A percentile compares a stretch with the other conserved stretches of the same genome.
phyloP scores from a whole-genome alignment of 2,797 vertebrate genomes.

The Eurystomus glaucurus region DNA sequence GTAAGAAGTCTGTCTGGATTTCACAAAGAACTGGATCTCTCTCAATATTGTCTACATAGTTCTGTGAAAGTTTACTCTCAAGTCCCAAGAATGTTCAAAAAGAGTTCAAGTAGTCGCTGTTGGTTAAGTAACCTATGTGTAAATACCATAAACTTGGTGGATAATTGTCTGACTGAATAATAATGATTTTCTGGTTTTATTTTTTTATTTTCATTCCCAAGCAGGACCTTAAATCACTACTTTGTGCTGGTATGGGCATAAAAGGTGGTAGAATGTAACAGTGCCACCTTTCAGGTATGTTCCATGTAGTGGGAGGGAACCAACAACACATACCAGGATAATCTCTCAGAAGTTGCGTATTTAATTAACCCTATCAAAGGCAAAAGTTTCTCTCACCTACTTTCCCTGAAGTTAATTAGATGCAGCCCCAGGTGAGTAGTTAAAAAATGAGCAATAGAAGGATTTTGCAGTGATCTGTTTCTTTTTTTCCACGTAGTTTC shows the following conservation, averaged over 20 bases:
- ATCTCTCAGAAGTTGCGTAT: not conserved
- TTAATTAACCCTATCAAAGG: not conserved
- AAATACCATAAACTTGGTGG: not conserved
- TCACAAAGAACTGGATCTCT: not conserved
- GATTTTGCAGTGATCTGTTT: not conserved
- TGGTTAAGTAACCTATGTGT: not conserved
- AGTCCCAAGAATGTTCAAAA: not conserved
- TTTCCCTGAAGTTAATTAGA: not conserved
- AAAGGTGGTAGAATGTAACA: not conserved
- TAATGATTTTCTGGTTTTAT: not conserved
- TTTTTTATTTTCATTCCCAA: not conserved
- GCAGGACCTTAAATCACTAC: not conserved
- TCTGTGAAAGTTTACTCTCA: not conserved
- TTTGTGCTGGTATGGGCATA: not conserved
- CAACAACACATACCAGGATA: not conserved
- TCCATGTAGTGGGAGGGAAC: not conserved
- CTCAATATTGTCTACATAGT: not conserved
- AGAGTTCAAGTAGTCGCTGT: not conserved
- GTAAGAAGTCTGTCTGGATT: not conserved
- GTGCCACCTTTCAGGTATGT: not conserved
- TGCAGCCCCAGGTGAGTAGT: not conserved
- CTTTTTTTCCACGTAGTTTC: not conserved
- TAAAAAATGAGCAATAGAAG: not conserved
- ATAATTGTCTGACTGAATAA: not conserved
- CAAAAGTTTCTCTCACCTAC: not conserved